A percentile compares a stretch with the other conserved stretches of the same genome.
These are phyloP conservation scores for Melopsittacus undulatus DNA, from an alignment of 2,797 vertebrate species.

Conservation along the genomic window DNA sequence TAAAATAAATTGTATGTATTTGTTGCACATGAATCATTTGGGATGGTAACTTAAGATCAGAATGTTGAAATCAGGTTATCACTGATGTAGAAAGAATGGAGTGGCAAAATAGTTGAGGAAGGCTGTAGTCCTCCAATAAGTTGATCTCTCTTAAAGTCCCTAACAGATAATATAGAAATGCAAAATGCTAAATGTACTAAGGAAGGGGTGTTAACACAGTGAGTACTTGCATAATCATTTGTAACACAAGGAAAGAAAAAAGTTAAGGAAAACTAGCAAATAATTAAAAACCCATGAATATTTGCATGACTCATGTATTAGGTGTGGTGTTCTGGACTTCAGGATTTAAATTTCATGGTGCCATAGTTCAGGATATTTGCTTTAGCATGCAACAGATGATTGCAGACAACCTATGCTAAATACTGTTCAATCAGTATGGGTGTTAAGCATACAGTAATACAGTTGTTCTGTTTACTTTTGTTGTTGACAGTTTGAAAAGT, in stretches of 20 bases:
- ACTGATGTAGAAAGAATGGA: background rate
- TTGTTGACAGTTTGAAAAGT: constrained; percentile 83
- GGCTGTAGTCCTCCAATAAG: background rate
- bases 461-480: background rate
- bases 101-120: background rate
- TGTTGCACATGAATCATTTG: background rate
- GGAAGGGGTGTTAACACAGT: background rate
- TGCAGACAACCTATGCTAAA: background rate
- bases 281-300: background rate
- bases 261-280: background rate
- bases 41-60: background rate
- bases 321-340: background rate
- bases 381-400: background rate
- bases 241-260: background rate
- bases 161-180: background rate
- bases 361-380: background rate
- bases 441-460: background rate
- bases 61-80: background rate
- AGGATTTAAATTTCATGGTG: background rate
- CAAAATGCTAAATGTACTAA: background rate
- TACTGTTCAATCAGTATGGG: background rate
- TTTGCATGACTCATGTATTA: background rate
- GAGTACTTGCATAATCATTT: background rate
- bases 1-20: background rate
- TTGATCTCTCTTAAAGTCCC: background rate